Evolutionary conservation across 2,888 invertebrate genomes (phyloP).

Genomic region (Gasteruption jaculator): DNA sequence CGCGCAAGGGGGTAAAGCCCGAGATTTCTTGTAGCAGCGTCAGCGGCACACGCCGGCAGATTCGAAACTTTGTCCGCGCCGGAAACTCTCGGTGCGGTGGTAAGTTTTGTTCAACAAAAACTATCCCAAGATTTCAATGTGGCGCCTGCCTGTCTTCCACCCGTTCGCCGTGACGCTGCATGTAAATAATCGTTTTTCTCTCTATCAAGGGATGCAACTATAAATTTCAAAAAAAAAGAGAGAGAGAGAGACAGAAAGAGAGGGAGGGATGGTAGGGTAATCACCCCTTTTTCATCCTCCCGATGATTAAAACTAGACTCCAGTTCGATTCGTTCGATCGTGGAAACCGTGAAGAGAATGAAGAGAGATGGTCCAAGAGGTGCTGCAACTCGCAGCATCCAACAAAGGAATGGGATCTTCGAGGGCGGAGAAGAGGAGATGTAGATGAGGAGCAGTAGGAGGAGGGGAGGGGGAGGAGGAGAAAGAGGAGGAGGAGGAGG

Average conservation of each 20-base stretch:
- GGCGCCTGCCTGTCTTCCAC: constrained; percentile 24
- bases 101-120: constrained; percentile 39
- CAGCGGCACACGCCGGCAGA: constrained; percentile 38
- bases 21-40: constrained; percentile 34
- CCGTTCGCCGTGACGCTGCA: constrained; percentile 32
- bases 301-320: constrained; percentile 21
- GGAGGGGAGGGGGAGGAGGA: constrained; percentile 6
- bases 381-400: background rate
- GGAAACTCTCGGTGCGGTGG: constrained; percentile 35
- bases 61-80: constrained; percentile 37
- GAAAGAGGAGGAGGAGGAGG: constrained; percentile 5
- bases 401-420: background rate
- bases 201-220: constrained; percentile 14
- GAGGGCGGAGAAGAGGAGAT: constrained; percentile 3
- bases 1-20: constrained; percentile 7
- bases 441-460: background rate
- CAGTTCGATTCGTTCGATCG: constrained; percentile 18
- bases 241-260: constrained; percentile 20
- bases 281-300: constrained; percentile 16
- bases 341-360: constrained; percentile 2
- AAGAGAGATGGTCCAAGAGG: too few relatives aligned
- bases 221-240: background rate
- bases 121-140: constrained; percentile 34
- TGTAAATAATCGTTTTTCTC: constrained; percentile 41
- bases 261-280: constrained; percentile 24